Evolutionary conservation across 2,113 vertebrate genomes (phyloP).

Genomic region (Phyllopteryx taeniolatus): DNA sequence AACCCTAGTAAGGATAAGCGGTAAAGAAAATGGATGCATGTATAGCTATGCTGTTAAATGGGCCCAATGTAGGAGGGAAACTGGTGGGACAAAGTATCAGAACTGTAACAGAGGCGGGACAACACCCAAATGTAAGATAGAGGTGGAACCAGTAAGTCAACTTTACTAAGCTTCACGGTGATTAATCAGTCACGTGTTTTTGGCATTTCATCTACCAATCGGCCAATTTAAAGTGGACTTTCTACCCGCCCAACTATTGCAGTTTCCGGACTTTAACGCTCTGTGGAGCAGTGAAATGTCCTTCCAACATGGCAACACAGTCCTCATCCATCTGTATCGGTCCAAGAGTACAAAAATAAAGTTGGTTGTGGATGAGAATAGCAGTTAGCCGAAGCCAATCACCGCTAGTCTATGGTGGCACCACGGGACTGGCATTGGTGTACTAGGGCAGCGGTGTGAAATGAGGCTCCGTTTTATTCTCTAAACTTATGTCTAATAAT

Average conservation of each 20-base stretch:
- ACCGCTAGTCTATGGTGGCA: not conserved
- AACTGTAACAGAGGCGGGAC: not conserved
- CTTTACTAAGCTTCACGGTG: too few species aligned
- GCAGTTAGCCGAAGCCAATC: not conserved
- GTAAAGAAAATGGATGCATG: too few species aligned
- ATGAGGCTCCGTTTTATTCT: not conserved
- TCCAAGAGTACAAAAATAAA: too few species aligned
- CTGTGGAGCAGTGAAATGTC: too few species aligned
- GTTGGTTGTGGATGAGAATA: not conserved
- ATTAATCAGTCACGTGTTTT: too few species aligned
- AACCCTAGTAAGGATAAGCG: too few species aligned
- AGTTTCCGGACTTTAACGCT: too few species aligned
- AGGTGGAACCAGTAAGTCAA: not conserved
- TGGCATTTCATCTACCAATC: too few species aligned
- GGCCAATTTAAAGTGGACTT: too few species aligned
- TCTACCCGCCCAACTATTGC: too few species aligned
- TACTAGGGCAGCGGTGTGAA: not conserved
- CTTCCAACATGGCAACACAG: too few species aligned
- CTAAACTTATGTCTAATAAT: not conserved
- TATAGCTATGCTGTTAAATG: not conserved
- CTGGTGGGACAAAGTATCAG: not conserved
- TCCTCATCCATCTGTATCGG: too few species aligned
- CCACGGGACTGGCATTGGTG: not conserved
- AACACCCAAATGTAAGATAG: not conserved
- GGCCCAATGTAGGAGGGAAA: not conserved